Evolutionary conservation across 2,797 vertebrate genomes (phyloP).

Genomic region (Glossophaga mutica): DNA sequence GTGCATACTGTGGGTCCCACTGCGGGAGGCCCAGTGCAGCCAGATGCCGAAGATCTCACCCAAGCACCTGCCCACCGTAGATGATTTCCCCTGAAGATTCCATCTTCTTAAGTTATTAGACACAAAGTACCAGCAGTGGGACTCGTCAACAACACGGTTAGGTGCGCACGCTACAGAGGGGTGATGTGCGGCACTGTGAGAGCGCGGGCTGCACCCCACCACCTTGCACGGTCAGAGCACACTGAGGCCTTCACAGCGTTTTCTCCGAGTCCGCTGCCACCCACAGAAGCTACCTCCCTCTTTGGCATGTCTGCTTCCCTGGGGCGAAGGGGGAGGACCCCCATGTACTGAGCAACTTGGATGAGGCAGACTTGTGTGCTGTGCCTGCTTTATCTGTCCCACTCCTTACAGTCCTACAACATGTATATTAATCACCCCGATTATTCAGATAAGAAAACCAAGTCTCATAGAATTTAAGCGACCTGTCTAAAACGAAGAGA

Average conservation of each 20-base stretch:
- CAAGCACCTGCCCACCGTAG: neutral
- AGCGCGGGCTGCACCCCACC: constrained; percentile 91
- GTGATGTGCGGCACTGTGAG: constrained; percentile 86
- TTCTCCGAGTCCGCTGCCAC: neutral
- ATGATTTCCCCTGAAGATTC: neutral
- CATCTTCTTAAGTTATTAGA: neutral
- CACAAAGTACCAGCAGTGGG: neutral
- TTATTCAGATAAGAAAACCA: neutral
- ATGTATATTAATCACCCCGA: neutral
- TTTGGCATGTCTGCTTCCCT: neutral
- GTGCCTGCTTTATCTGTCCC: neutral
- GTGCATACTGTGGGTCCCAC: neutral
- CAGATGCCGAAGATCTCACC: neutral
- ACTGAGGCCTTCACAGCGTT: neutral
- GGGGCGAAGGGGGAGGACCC: neutral
- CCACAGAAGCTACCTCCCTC: neutral
- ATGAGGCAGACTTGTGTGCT: neutral
- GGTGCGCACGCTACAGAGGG: constrained; percentile 92
- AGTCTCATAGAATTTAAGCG: neutral
- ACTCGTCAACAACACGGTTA: constrained; percentile 83
- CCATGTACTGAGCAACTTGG: neutral
- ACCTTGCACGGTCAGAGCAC: constrained; percentile 90
- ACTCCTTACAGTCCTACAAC: neutral
- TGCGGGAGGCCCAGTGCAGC: neutral
- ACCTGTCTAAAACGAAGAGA: neutral